phyloP scores from a whole-genome alignment of 2,888 invertebrate genomes.

The Atherix ibis region DNA sequence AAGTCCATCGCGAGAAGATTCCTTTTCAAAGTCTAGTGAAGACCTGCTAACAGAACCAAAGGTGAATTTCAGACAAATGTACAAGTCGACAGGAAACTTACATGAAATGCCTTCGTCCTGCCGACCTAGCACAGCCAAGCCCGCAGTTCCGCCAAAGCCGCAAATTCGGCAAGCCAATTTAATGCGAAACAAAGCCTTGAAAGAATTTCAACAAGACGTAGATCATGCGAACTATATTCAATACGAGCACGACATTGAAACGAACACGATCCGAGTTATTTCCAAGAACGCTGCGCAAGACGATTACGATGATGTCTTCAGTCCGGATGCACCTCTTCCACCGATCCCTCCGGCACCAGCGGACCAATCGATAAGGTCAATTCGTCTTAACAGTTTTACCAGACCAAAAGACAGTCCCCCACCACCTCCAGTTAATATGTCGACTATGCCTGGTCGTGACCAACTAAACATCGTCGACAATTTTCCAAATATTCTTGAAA shows the following conservation, averaged over 20 bases:
- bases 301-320: conserved; percentile 20
- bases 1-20: conserved; percentile 9
- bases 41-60: conserved; percentile 15
- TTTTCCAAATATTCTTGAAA: conserved; percentile 24
- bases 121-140: conserved; percentile 8
- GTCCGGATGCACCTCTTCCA: conserved; percentile 12
- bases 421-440: conserved; percentile 29
- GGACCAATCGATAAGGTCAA: not conserved
- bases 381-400: not conserved
- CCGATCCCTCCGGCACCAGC: conserved; percentile 7
- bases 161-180: conserved; percentile 27
- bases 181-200: conserved; percentile 25
- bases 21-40: conserved; percentile 23
- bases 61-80: conserved; percentile 1
- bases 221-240: conserved; percentile 31
- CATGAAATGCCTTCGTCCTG: too few species aligned
- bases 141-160: conserved; percentile 19
- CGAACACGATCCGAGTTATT: conserved; percentile 30
- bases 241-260: conserved; percentile 28
- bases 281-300: too few species aligned
- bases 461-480: conserved; percentile 7
- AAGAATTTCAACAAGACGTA: conserved; percentile 27
- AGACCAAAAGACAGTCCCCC: conserved; percentile 30
- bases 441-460: conserved; percentile 22
- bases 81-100: conserved; percentile 11